A percentile compares a stretch with the other conserved stretches of the same genome.
Evolutionary conservation across 2,113 vertebrate species (phyloP).

Genomic region (Thinocorus orbignyianus): DNA sequence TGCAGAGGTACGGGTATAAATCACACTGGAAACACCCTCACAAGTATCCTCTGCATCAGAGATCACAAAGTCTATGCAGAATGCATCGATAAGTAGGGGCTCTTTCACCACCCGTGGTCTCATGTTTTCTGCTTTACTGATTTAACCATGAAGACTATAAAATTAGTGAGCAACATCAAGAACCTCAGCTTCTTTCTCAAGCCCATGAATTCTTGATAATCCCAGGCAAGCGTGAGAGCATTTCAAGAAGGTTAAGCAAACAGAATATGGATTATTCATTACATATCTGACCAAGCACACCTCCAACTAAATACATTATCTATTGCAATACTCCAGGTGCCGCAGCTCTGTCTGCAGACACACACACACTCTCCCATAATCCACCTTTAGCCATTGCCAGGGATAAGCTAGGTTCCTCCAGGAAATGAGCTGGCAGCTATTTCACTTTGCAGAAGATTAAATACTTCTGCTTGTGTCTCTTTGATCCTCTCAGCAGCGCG

Average conservation of each 20-base stretch:
- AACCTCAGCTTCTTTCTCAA: background rate
- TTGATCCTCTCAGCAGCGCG: constrained; percentile 31
- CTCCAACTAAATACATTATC: background rate
- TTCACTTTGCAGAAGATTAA: background rate
- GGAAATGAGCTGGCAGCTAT: background rate
- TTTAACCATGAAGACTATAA: background rate
- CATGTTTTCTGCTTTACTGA: background rate
- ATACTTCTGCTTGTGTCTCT: constrained; percentile 39
- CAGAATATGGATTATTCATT: background rate
- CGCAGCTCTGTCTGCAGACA: background rate
- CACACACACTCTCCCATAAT: background rate
- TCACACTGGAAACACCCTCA: background rate
- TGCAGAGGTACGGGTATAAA: background rate
- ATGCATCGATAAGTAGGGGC: accelerated
- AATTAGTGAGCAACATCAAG: background rate
- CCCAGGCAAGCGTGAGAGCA: background rate
- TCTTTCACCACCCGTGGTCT: background rate
- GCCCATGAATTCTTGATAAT: background rate
- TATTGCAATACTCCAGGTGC: background rate
- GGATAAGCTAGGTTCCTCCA: background rate
- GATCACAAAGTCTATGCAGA: background rate
- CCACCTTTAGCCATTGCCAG: background rate
- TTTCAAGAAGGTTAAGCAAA: background rate
- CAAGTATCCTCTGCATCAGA: background rate
- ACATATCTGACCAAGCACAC: background rate